Conservation (phyloP, 2,888 invertebrate species). For the Elysia crispata region DNA sequence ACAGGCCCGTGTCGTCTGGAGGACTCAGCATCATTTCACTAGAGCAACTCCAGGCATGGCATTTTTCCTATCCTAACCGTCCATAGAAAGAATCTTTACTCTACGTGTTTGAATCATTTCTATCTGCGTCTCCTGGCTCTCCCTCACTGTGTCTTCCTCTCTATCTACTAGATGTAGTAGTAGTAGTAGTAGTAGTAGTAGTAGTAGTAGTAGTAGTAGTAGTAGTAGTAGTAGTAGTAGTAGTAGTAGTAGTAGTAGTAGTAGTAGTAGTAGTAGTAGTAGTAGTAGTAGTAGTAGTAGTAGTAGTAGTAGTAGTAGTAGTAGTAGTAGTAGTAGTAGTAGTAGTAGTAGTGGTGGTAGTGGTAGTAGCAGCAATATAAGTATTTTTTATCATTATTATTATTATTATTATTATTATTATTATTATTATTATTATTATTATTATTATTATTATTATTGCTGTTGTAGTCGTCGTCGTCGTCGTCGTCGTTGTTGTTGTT, state of each 20-base stretch:
- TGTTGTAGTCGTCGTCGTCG: too few relatives aligned
- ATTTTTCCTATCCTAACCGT: too few relatives aligned
- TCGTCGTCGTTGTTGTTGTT: not conserved
- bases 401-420: not conserved
- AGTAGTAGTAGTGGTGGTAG: not conserved
- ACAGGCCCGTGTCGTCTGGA: too few relatives aligned
- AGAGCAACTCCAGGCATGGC: too few relatives aligned
- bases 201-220: slow-evolving; percentile 37
- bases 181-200: slow-evolving; percentile 35
- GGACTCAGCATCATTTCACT: too few relatives aligned
- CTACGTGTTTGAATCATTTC: too few relatives aligned
- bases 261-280: slow-evolving; percentile 9
- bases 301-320: slow-evolving; percentile 28
- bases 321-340: slow-evolving; percentile 14
- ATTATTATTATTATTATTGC: too few relatives aligned
- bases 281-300: slow-evolving; percentile 28
- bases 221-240: slow-evolving; percentile 28
- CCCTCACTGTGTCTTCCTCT: not conserved
- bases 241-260: slow-evolving; percentile 21
- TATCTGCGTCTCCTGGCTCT: too few relatives aligned
- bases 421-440: slow-evolving; percentile 4
- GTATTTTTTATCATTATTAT: too few relatives aligned
- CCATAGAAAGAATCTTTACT: too few relatives aligned
- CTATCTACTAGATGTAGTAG: slow-evolving; percentile 2
- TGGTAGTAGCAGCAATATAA: not conserved